Conservation (phyloP, 2,113 vertebrate species). For the Microtus oregoni region DNA sequence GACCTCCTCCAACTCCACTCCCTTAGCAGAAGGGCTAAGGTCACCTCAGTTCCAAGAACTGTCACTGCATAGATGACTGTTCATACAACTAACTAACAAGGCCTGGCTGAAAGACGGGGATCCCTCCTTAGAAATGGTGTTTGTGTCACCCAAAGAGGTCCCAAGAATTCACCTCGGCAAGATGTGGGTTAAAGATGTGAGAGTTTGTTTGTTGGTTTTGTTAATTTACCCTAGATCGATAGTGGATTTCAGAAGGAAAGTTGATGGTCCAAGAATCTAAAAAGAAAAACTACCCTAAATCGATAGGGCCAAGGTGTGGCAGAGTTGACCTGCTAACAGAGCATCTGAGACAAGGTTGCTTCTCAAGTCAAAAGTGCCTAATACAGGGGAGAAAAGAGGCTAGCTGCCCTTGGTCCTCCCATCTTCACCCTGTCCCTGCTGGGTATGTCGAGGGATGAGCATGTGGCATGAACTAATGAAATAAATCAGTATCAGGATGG, state of each 20-base stretch:
- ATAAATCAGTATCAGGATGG: not conserved
- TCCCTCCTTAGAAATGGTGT: not conserved
- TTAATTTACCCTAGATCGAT: not conserved
- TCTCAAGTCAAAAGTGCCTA: not conserved
- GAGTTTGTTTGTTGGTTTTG: not conserved
- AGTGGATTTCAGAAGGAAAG: fast-evolving
- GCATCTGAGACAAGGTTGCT: not conserved
- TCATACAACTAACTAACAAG: not conserved
- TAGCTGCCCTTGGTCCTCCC: not conserved
- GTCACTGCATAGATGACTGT: not conserved
- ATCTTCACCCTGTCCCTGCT: not conserved
- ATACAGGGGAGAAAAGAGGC: not conserved
- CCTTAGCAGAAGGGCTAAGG: not conserved
- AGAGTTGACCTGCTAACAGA: not conserved
- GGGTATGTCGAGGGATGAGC: not conserved
- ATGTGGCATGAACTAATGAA: not conserved
- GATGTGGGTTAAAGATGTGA: fast-evolving
- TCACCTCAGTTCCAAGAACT: not conserved
- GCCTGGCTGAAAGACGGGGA: not conserved
- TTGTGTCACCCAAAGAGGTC: not conserved
- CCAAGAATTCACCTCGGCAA: too few species aligned
- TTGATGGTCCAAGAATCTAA: not conserved
- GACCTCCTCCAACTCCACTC: not conserved
- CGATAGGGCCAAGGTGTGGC: not conserved
- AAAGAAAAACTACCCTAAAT: not conserved